phyloP scores from a whole-genome alignment of 2,888 invertebrate species.

The Phymatocera aterrima region DNA sequence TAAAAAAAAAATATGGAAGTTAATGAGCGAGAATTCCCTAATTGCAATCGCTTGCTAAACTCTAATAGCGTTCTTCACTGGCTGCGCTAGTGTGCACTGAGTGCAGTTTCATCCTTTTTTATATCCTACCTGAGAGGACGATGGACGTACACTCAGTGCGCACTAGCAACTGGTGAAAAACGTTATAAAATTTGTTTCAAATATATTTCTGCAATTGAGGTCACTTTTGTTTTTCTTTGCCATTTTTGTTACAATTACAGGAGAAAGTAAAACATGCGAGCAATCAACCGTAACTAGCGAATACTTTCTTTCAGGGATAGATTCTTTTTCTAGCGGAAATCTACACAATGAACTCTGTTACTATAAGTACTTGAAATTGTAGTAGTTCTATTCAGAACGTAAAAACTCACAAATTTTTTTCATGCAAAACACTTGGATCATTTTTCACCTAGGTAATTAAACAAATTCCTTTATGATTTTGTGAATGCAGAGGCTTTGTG shows the following conservation, averaged over 20 bases:
- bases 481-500: conserved; percentile 86
- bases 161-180: too few relatives aligned
- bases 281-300: conserved; percentile 15
- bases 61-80: too few relatives aligned
- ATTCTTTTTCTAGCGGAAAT: neutral
- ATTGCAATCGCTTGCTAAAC: too few relatives aligned
- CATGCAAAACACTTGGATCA: too few relatives aligned
- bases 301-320: neutral
- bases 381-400: neutral
- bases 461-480: neutral
- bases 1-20: too few relatives aligned
- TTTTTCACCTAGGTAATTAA: neutral
- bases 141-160: too few relatives aligned
- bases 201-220: neutral
- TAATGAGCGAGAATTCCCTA: too few relatives aligned
- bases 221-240: neutral
- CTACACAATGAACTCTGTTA: neutral
- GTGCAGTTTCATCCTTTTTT: too few relatives aligned
- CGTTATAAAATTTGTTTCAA: too few relatives aligned
- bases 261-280: neutral
- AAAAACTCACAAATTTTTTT: neutral
- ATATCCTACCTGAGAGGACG: too few relatives aligned
- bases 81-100: too few relatives aligned
- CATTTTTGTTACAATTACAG: neutral
- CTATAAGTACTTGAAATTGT: neutral